A percentile compares a stretch with the other conserved stretches of the same genome.
phyloP scores from a whole-genome alignment of 2,113 vertebrate genomes.

The Cettia cetti region DNA sequence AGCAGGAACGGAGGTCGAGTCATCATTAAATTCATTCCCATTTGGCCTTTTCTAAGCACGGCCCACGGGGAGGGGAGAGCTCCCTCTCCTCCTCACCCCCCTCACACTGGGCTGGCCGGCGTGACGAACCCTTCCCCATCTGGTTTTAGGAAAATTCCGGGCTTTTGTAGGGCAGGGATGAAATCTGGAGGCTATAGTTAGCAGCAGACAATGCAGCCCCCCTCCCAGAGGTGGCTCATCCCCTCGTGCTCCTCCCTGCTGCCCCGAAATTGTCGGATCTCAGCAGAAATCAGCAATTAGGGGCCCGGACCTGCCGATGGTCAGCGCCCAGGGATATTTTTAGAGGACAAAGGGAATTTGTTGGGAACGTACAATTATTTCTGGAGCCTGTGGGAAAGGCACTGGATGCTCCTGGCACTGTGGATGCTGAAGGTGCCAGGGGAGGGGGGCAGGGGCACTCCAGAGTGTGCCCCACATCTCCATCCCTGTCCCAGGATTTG shows the following conservation, averaged over 20 bases:
- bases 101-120: accelerated
- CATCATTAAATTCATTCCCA: neutral
- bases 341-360: neutral
- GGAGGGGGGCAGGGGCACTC: neutral
- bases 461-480: neutral
- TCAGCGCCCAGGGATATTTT: neutral
- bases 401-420: accelerated
- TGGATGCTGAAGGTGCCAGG: neutral
- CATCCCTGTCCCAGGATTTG: neutral
- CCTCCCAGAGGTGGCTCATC: neutral
- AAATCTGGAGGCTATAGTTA: neutral
- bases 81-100: neutral
- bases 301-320: accelerated
- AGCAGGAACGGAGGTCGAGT: neutral
- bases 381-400: neutral
- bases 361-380: neutral
- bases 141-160: neutral
- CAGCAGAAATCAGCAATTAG: neutral
- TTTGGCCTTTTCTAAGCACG: neutral
- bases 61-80: neutral
- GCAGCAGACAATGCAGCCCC: neutral
- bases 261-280: neutral
- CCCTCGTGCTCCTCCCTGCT: neutral
- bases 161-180: neutral
- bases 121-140: neutral